A percentile compares a stretch with the other conserved stretches of the same genome.
Evolutionary conservation across 2,797 vertebrate genomes (phyloP).

Genomic region (Chaunax sp.): DNA sequence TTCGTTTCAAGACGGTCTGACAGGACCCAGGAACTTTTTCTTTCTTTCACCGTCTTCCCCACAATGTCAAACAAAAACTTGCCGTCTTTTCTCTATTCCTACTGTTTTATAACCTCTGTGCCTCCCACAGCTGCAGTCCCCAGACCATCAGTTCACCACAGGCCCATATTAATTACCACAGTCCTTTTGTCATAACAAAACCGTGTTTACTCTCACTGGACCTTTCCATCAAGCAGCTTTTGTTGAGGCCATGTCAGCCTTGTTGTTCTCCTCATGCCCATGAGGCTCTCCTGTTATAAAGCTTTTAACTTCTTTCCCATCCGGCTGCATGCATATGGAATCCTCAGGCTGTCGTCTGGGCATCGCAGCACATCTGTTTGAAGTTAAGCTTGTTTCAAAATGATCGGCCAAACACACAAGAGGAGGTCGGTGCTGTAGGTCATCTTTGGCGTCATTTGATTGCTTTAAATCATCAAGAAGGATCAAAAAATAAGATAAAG

Average conservation of each 20-base stretch:
- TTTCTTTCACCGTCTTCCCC: conserved; percentile 7
- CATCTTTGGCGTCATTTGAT: conserved; percentile 14
- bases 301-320: conserved; percentile 45
- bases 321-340: background rate
- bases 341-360: conserved; percentile 16
- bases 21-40: conserved; percentile 16
- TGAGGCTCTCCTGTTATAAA: conserved; percentile 18
- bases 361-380: conserved; percentile 39
- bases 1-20: conserved; percentile 20
- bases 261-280: conserved; percentile 9
- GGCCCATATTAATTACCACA: conserved; percentile 66
- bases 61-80: conserved; percentile 20
- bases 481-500: conserved; percentile 10
- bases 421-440: conserved; percentile 13
- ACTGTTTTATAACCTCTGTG: conserved; percentile 23
- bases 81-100: background rate
- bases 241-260: conserved; percentile 36
- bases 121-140: conserved; percentile 43
- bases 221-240: conserved; percentile 32
- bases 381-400: conserved; percentile 24
- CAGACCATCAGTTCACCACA: conserved; percentile 32
- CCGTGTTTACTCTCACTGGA: conserved; percentile 9
- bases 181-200: conserved; percentile 55
- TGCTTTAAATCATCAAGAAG: background rate
- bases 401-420: conserved; percentile 21